These are phyloP conservation scores for Drosophila cardini DNA, from an alignment of 1,140 invertebrate genomes.

Conservation along the genomic window DNA sequence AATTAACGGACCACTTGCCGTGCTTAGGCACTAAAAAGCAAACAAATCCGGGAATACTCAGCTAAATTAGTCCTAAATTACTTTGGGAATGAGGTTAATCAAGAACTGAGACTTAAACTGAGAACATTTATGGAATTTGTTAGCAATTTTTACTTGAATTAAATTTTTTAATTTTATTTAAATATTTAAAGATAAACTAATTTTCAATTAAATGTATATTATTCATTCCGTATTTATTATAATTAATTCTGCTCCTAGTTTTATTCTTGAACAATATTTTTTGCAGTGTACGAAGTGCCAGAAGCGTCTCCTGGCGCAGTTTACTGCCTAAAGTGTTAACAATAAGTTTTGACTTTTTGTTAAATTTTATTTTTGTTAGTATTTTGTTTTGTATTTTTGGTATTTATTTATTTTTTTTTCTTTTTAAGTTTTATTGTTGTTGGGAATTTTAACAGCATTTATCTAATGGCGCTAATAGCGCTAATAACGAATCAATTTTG, in stretches of 20 bases:
- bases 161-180: too few species aligned
- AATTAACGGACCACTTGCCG: constrained; percentile 77
- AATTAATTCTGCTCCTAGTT: too few species aligned
- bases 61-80: not conserved
- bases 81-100: constrained; percentile 27
- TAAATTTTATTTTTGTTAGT: not conserved
- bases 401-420: constrained; percentile 18
- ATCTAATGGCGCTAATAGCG: constrained; percentile 75
- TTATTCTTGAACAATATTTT: too few species aligned
- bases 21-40: constrained; percentile 12
- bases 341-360: not conserved
- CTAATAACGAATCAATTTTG: constrained; percentile 76
- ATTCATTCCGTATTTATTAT: too few species aligned
- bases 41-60: not conserved
- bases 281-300: too few species aligned
- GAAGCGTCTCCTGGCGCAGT: too few species aligned
- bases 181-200: too few species aligned
- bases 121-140: too few species aligned
- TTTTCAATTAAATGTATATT: too few species aligned
- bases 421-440: constrained; percentile 31
- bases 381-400: not conserved
- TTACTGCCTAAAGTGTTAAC: not conserved
- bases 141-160: too few species aligned
- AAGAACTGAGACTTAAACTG: too few species aligned
- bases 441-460: constrained; percentile 49